These are phyloP conservation scores for Zhuqinia jingwanae DNA, from an alignment of 2,888 invertebrate species.

Conservation along the genomic window DNA sequence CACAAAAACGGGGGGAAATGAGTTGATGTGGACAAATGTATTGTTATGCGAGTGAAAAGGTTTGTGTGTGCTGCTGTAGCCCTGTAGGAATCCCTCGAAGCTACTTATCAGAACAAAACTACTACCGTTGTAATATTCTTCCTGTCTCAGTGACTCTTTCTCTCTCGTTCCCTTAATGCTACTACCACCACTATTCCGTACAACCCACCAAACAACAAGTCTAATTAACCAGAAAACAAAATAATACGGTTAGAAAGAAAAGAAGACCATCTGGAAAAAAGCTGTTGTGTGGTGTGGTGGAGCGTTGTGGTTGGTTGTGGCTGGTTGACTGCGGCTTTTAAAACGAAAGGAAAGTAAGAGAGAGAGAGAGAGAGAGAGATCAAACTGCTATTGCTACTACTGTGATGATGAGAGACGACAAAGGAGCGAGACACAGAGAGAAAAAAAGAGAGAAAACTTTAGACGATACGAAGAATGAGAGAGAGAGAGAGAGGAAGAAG, in stretches of 20 bases:
- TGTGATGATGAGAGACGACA: too few relatives aligned
- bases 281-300: conserved; percentile 47
- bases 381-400: background rate
- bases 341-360: background rate
- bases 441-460: conserved; percentile 9
- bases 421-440: background rate
- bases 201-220: conserved; percentile 55
- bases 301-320: conserved; percentile 37
- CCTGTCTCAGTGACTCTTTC: background rate
- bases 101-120: conserved; percentile 12
- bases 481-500: background rate
- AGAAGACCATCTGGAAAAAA: conserved; percentile 62
- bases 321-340: conserved; percentile 44
- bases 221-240: conserved; percentile 69
- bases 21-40: background rate
- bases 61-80: background rate
- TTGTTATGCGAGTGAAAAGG: background rate
- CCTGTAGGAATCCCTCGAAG: conserved; percentile 22
- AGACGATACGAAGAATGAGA: background rate
- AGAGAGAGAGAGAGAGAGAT: background rate
- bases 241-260: conserved; percentile 53
- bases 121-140: background rate
- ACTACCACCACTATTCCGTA: background rate
- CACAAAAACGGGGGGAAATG: background rate
- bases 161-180: background rate